phyloP scores from a whole-genome alignment of 2,113 vertebrate species.

The Calyptommatus sinebrachiatus region DNA sequence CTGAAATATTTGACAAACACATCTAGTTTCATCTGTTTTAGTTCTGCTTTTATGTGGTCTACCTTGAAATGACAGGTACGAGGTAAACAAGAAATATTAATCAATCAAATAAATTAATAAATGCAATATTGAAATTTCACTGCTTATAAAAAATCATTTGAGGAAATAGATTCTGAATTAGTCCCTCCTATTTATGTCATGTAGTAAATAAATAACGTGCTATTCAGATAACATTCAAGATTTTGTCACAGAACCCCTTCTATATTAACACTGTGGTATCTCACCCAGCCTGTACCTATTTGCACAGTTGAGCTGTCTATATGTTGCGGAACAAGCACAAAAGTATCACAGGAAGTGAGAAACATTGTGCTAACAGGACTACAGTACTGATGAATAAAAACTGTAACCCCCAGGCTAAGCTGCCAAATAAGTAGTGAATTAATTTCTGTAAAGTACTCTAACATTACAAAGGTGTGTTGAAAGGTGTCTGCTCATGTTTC shows the following conservation, averaged over 20 bases:
- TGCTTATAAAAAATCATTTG: constrained; percentile 32
- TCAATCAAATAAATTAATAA: too few species aligned
- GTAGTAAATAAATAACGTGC: constrained; percentile 71
- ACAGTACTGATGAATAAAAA: constrained; percentile 74
- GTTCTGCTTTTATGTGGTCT: too few species aligned
- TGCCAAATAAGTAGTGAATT: constrained; percentile 92
- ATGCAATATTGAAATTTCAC: not conserved
- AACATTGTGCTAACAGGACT: constrained; percentile 71
- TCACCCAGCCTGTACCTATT: not conserved
- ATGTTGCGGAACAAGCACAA: constrained; percentile 40
- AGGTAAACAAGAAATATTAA: too few species aligned
- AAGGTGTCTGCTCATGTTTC: constrained; percentile 99
- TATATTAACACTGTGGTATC: constrained; percentile 33
- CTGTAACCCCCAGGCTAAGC: constrained; percentile 63
- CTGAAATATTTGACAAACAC: not conserved
- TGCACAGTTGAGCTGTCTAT: constrained; percentile 22
- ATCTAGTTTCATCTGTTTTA: too few species aligned
- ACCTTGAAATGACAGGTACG: too few species aligned
- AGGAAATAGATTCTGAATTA: constrained; percentile 46
- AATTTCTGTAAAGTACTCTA: constrained; percentile 98
- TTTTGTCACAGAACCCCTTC: constrained; percentile 56
- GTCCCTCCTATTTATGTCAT: constrained; percentile 63
- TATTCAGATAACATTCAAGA: constrained; percentile 75
- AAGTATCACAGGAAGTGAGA: constrained; percentile 60
- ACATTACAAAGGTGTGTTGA: constrained; percentile 99